A percentile compares a stretch with the other conserved stretches of the same genome.
phyloP scores from a whole-genome alignment of 2,888 invertebrate genomes.

The Phaonia tiefii region DNA sequence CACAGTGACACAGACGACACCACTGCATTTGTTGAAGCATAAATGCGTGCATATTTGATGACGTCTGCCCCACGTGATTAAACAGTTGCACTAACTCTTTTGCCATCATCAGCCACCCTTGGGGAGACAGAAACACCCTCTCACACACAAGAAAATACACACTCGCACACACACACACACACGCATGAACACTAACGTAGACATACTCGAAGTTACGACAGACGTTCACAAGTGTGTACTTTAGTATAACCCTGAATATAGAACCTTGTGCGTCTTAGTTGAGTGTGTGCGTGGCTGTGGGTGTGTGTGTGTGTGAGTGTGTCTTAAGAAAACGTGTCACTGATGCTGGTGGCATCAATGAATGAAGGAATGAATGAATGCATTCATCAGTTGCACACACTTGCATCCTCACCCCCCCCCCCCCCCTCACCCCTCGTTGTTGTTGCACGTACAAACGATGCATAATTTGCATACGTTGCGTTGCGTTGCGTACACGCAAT shows the following conservation, averaged over 20 bases:
- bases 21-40: slow-evolving; percentile 20
- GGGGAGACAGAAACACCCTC: background rate
- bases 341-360: slow-evolving; percentile 55
- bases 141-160: no score
- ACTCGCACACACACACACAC: slow-evolving; percentile 8
- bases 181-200: slow-evolving; percentile 23
- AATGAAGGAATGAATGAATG: slow-evolving; percentile 44
- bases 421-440: background rate
- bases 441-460: slow-evolving; percentile 10
- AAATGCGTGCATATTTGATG: slow-evolving; percentile 66
- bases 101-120: background rate
- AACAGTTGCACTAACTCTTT: slow-evolving; percentile 62
- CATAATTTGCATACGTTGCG: background rate
- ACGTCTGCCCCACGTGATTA: slow-evolving; percentile 65
- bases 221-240: slow-evolving; percentile 65
- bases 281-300: background rate
- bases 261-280: slow-evolving; percentile 28
- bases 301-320: background rate
- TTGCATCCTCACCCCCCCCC: background rate
- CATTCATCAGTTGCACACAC: slow-evolving; percentile 40
- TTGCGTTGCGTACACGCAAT: slow-evolving; percentile 66
- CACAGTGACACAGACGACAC: no score
- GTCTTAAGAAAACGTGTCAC: slow-evolving; percentile 57
- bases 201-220: slow-evolving; percentile 11
- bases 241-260: slow-evolving; percentile 63